phyloP scores from a whole-genome alignment of 2,113 vertebrate genomes.

The Terrapene triunguis region DNA sequence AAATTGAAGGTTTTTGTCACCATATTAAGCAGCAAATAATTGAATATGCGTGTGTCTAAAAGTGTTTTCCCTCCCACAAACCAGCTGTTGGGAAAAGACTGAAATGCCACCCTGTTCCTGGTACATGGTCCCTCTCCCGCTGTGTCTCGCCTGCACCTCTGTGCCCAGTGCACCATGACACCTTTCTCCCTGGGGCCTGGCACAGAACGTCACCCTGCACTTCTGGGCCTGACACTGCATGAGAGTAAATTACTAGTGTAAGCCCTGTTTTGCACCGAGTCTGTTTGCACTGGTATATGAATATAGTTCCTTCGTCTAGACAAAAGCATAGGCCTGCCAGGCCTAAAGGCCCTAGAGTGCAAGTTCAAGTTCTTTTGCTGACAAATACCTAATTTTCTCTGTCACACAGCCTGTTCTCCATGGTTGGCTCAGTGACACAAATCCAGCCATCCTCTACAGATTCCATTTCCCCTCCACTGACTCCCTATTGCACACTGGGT shows the following conservation, averaged over 20 bases:
- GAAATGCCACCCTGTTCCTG: background rate
- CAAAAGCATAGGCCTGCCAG: background rate
- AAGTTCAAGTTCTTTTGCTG: background rate
- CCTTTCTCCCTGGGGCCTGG: background rate
- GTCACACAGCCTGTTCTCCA: background rate
- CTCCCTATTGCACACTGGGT: background rate
- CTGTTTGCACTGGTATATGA: background rate
- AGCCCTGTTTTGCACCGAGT: background rate
- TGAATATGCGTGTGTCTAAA: background rate
- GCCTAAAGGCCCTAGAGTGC: background rate
- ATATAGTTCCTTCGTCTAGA: background rate
- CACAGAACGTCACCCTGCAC: background rate
- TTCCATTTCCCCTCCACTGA: background rate
- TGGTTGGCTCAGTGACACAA: background rate
- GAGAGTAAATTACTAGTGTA: background rate
- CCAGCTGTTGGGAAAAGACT: background rate
- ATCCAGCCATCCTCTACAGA: background rate
- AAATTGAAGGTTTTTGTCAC: background rate
- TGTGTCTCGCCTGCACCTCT: accelerated
- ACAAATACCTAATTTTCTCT: accelerated
- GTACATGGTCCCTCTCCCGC: accelerated
- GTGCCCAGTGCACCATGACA: accelerated
- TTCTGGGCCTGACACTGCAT: background rate
- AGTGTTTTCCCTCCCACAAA: background rate
- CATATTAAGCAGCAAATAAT: background rate